Evolutionary conservation across 2,888 invertebrate genomes (phyloP).

Genomic region (Sipha maydis): DNA sequence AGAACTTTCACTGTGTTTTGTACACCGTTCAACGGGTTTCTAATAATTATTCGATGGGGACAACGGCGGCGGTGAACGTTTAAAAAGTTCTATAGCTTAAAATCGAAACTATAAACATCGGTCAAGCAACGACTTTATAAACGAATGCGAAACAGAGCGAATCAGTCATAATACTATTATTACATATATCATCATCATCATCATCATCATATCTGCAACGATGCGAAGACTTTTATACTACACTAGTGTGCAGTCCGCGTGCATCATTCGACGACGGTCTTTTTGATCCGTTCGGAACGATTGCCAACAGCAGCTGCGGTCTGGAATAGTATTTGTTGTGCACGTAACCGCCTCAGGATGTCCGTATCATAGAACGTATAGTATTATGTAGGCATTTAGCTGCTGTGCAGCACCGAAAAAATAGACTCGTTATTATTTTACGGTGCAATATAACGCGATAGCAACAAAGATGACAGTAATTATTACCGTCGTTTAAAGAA

Average conservation of each 20-base stretch:
- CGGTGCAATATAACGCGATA: neutral
- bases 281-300: neutral
- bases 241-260: neutral
- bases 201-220: neutral
- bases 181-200: too few relatives aligned
- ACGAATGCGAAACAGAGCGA: neutral
- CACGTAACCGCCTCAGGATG: neutral
- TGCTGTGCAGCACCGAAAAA: neutral
- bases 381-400: too few relatives aligned
- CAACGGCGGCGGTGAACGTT: neutral
- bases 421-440: constrained; percentile 28
- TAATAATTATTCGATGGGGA: neutral
- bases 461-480: constrained; percentile 24
- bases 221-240: neutral
- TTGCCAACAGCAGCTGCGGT: constrained; percentile 36
- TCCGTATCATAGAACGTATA: neutral
- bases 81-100: neutral
- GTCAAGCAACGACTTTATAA: neutral
- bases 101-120: neutral
- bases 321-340: neutral
- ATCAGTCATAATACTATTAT: neutral
- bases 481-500: constrained; percentile 22
- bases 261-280: neutral
- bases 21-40: neutral
- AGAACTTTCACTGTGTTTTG: neutral